These are phyloP conservation scores for Cenopis cana DNA, from an alignment of 2,888 invertebrate genomes.

Conservation along the genomic window DNA sequence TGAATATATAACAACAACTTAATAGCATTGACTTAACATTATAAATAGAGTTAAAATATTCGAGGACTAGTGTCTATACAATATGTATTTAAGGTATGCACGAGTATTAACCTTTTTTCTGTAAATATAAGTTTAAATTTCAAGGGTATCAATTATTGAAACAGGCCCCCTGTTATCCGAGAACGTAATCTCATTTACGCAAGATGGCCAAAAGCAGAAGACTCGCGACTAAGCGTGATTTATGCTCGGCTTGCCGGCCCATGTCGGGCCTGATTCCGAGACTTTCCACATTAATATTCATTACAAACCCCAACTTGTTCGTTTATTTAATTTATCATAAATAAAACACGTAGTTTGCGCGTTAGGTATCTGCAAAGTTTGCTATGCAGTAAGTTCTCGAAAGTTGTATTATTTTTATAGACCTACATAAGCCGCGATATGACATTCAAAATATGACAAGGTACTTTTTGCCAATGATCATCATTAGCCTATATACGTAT, in stretches of 20 bases:
- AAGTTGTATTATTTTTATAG: not conserved
- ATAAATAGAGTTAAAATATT: too few species aligned
- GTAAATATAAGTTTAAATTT: not conserved
- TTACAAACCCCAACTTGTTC: conserved; percentile 71
- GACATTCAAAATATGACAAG: too few species aligned
- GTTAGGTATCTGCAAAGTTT: conserved; percentile 20
- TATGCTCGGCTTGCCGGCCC: conserved; percentile 67
- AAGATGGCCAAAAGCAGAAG: conserved; percentile 59
- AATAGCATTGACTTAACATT: too few species aligned
- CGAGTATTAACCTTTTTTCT: too few species aligned
- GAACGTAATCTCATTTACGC: conserved; percentile 28
- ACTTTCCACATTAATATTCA: conserved; percentile 79
- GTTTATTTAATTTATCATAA: conserved; percentile 73
- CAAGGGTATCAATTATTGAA: not conserved
- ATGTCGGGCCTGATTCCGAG: conserved; percentile 72
- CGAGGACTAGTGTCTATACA: too few species aligned
- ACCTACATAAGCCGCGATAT: too few species aligned
- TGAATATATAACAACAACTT: too few species aligned
- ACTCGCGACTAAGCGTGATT: conserved; percentile 72
- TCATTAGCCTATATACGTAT: too few species aligned
- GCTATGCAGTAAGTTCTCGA: not conserved
- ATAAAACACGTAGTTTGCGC: conserved; percentile 46
- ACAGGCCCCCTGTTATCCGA: conserved; percentile 14
- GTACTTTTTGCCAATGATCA: too few species aligned
- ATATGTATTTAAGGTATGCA: too few species aligned